Conservation (phyloP, 2,888 invertebrate genomes). For the Netelia inedita region DNA sequence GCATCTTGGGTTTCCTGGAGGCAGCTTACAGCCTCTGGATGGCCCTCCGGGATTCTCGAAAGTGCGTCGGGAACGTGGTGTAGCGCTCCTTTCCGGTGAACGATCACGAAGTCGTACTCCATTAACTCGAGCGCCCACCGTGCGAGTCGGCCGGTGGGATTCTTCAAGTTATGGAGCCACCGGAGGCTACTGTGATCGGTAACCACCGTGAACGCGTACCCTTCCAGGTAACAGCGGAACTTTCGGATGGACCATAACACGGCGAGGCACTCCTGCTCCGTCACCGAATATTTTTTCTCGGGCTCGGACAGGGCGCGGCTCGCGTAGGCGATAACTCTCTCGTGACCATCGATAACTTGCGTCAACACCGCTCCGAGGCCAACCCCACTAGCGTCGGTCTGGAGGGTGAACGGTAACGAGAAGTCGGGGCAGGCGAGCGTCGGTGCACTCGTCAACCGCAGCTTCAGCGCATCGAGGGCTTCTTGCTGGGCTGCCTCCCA, state of each 20-base stretch:
- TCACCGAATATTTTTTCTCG: constrained; percentile 70
- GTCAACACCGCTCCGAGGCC: constrained; percentile 70
- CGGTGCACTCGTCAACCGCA: constrained; percentile 1
- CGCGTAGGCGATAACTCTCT: constrained; percentile 72
- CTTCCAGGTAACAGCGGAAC: constrained; percentile 70
- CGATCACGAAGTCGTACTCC: constrained; percentile 56
- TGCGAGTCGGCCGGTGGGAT: constrained; percentile 71
- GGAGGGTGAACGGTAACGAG: constrained; percentile 59
- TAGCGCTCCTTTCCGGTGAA: constrained; percentile 49
- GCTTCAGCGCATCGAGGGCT: constrained; percentile 32
- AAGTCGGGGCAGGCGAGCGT: constrained; percentile 47
- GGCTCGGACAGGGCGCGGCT: constrained; percentile 65
- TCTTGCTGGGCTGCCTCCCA: constrained; percentile 41
- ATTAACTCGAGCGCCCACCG: constrained; percentile 71
- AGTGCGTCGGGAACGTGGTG: constrained; percentile 67
- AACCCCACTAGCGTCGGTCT: constrained; percentile 66
- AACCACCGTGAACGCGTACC: constrained; percentile 68
- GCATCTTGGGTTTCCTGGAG: neutral
- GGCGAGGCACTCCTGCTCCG: constrained; percentile 73
- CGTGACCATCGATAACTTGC: constrained; percentile 65
- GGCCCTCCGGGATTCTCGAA: constrained; percentile 58
- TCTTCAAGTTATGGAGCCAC: constrained; percentile 71
- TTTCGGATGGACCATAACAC: constrained; percentile 70
- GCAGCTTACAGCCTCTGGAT: neutral
- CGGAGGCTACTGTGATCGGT: no score